These are phyloP conservation scores for Esox masquinongy DNA, from an alignment of 2,797 vertebrate genomes.

Conservation along the genomic window DNA sequence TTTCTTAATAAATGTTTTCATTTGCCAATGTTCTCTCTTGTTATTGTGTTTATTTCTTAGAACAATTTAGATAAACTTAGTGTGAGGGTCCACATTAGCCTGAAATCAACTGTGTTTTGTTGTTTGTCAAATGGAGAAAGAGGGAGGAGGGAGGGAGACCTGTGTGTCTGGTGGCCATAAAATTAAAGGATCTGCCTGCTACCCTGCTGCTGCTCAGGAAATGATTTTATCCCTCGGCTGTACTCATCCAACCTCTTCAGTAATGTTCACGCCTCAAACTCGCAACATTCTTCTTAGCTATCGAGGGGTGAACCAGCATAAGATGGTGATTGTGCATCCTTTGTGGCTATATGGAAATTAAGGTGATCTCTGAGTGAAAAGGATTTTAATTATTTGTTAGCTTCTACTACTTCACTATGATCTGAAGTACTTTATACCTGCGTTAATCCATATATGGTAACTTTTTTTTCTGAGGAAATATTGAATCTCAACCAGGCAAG, in stretches of 20 bases:
- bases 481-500: constrained; percentile 1
- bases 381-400: neutral
- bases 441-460: neutral
- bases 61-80: neutral
- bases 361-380: neutral
- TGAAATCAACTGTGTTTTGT: no score
- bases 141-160: neutral
- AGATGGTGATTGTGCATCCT: neutral
- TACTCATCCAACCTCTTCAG: neutral
- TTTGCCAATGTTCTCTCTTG: neutral
- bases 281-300: neutral
- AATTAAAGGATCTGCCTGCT: neutral
- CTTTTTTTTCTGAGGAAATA: neutral
- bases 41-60: neutral
- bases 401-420: neutral
- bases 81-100: neutral
- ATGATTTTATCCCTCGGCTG: neutral
- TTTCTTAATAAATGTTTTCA: neutral
- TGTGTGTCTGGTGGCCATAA: neutral
- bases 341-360: neutral
- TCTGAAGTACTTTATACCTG: neutral
- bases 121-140: no score
- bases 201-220: neutral
- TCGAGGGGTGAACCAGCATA: neutral
- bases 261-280: neutral